Evolutionary conservation across 2,888 invertebrate species (phyloP).

Genomic region (Lissonota sp.): DNA sequence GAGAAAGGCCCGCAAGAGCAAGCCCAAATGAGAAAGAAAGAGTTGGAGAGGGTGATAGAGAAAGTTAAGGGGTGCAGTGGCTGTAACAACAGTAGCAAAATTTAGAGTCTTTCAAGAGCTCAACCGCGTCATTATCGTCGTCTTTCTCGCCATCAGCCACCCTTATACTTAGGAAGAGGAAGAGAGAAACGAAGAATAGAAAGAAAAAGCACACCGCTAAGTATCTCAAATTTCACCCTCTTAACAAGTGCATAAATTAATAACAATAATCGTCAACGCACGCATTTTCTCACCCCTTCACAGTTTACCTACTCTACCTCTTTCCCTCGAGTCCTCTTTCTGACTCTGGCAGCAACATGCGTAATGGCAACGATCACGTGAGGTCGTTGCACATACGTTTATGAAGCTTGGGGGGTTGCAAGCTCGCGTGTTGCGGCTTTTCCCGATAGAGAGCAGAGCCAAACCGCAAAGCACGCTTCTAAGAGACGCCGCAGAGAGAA

Average conservation of each 20-base stretch:
- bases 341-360: slow-evolving; percentile 37
- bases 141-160: not conserved
- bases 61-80: slow-evolving; percentile 32
- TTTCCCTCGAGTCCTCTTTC: slow-evolving; percentile 2
- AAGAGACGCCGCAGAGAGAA: slow-evolving; percentile 2
- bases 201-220: slow-evolving; percentile 1
- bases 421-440: slow-evolving; percentile 43
- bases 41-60: not conserved
- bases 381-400: slow-evolving; percentile 46
- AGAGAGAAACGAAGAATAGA: not conserved
- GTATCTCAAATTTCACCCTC: slow-evolving; percentile 18
- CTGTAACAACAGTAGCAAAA: slow-evolving; percentile 36
- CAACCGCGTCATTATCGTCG: slow-evolving; percentile 34
- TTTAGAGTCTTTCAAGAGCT: slow-evolving; percentile 25
- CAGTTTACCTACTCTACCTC: not conserved
- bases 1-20: not conserved
- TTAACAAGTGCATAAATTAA: not conserved
- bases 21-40: slow-evolving; percentile 5
- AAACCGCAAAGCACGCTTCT: slow-evolving; percentile 18
- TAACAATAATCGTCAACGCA: not conserved
- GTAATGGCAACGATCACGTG: slow-evolving; percentile 57
- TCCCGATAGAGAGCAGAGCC: slow-evolving; percentile 20
- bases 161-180: not conserved
- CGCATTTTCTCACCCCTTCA: not conserved
- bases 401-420: slow-evolving; percentile 16